These are phyloP conservation scores for Pampusana beccarii DNA, from an alignment of 2,113 vertebrate genomes.

Conservation along the genomic window DNA sequence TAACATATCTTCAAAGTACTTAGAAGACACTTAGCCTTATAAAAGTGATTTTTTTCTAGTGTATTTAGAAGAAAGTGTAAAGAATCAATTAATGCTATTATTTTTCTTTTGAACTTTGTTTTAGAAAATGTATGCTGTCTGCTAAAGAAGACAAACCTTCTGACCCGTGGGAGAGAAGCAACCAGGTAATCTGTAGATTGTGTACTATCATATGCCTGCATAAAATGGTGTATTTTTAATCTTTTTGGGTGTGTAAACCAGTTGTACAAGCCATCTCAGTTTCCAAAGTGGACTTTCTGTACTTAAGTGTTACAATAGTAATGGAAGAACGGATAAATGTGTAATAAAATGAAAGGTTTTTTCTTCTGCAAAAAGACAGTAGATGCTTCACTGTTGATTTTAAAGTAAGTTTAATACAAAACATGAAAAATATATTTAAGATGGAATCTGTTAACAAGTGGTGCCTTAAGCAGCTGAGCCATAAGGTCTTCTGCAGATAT, in stretches of 20 bases:
- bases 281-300: neutral
- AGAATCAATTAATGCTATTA: neutral
- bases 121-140: constrained; percentile 75
- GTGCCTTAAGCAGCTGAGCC: neutral
- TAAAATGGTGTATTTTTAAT: neutral
- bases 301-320: neutral
- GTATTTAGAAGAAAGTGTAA: neutral
- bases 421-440: neutral
- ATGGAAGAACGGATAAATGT: neutral
- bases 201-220: neutral
- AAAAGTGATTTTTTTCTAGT: neutral
- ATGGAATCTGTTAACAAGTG: neutral
- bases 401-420: neutral
- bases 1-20: neutral
- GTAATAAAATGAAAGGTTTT: neutral
- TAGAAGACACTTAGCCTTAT: neutral
- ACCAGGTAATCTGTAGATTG: constrained; percentile 65
- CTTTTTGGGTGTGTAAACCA: neutral
- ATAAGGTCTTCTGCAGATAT: neutral
- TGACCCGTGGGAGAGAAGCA: constrained; percentile 71
- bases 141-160: constrained; percentile 65
- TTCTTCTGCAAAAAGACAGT: neutral
- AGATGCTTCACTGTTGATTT: neutral
- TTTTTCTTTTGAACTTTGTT: constrained; percentile 16
- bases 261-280: neutral